Evolutionary conservation across 2,113 vertebrate genomes (phyloP), one percentile per base, ranked within the genome.

Genomic region (Grammatotria lemairii): DNA sequence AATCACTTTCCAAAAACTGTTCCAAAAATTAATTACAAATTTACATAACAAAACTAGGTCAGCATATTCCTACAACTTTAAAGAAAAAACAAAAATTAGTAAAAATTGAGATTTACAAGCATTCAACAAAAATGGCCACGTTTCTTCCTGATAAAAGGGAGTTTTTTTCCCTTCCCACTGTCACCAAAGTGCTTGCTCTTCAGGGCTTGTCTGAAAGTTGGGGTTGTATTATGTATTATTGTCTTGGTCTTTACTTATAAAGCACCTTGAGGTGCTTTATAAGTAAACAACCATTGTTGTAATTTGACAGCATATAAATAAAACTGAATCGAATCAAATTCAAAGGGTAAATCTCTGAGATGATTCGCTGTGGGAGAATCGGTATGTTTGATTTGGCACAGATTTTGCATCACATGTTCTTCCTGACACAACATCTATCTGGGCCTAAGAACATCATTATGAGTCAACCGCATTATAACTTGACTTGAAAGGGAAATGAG

Each of bases 11-110:
- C 26, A 58, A 58, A 58, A 58, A 58, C 55, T 31, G 5, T 31
- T 58, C 5, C 55, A 58, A 58, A 31, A 17, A 4, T 58, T 58
- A 0, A 58, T 31, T 58, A 0, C 55, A 58, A 58, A 58, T 58
- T 17, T 58, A 31, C 55, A 9, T 58, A 58, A 9, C 13, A 58
- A 58, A 58, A 58, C 26, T 9, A 4, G 55, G 55, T 58, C 55
- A 58, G 55, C 13, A 58, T 28, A 58, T 58, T 58, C 55, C 7
- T 58, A 2, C 55, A 28, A 58, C 55, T 58, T 58, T 58, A 16
- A 58, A 58, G 55, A 58, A 58, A 28, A 58, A 58, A 16, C 3
- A 0, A 16, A 58, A 28, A 58, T 28, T 5, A 58, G 8, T 58
- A 58, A 1, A 58, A 58, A 58, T 3, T 28, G 3, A 28, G 7